Percentiles rank a stretch among this genome's conserved stretches.
phyloP scores from a whole-genome alignment of 2,113 vertebrate species.

The Protobothrops flavoviridis region DNA sequence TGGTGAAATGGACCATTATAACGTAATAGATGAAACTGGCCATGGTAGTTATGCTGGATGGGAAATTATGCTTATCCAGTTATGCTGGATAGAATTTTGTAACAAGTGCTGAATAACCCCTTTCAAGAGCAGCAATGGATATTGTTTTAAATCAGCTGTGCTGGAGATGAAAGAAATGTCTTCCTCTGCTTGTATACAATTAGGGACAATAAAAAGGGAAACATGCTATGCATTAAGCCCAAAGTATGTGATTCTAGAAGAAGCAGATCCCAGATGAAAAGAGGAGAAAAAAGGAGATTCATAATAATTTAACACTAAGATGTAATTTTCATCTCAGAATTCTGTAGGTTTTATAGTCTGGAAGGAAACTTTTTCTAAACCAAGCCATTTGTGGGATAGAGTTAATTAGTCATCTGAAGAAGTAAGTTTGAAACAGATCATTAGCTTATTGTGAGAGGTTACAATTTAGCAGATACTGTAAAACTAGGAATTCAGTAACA shows the following conservation, averaged over 20 bases:
- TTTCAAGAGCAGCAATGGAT: not conserved
- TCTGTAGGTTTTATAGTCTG: not conserved
- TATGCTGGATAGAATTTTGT: not conserved
- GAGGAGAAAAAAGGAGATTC: not conserved
- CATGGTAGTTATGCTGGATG: not conserved
- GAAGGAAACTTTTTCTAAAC: not conserved
- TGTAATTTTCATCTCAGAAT: not conserved
- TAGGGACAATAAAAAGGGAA: not conserved
- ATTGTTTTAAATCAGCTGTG: not conserved
- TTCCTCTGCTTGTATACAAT: not conserved
- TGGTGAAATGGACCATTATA: not conserved
- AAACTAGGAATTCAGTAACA: slow-evolving; percentile 4
- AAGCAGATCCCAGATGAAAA: not conserved
- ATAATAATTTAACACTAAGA: not conserved
- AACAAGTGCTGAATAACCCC: not conserved
- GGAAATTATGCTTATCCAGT: not conserved
- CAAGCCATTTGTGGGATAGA: not conserved
- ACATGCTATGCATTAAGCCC: not conserved
- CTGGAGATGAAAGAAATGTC: not conserved
- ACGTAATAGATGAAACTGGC: not conserved
- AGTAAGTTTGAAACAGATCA: not conserved
- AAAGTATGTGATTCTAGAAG: not conserved
- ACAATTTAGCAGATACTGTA: not conserved
- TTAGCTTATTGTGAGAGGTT: slow-evolving; percentile 35
- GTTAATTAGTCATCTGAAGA: slow-evolving; percentile 16